These are phyloP conservation scores for Ernsta delagoae DNA, from an alignment of 2,888 invertebrate species.

Conservation along the genomic window DNA sequence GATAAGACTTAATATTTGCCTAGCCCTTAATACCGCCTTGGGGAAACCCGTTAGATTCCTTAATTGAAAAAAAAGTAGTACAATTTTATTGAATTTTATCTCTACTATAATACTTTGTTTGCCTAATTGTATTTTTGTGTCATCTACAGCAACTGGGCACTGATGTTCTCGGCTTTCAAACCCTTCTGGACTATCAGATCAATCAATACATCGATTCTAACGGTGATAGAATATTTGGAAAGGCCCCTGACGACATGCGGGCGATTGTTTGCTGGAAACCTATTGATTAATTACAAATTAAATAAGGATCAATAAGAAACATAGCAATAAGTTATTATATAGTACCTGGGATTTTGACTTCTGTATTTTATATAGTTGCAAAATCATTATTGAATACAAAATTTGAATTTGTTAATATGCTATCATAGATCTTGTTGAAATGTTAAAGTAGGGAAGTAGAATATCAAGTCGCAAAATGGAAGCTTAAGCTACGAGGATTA, in stretches of 20 bases:
- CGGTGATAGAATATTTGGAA: constrained; percentile 89
- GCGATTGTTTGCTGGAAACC: constrained; percentile 93
- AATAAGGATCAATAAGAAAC: background rate
- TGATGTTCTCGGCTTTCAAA: constrained; percentile 91
- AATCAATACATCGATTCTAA: constrained; percentile 90
- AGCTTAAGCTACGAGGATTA: no score
- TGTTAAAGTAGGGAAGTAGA: no score
- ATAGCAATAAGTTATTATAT: constrained; percentile 19
- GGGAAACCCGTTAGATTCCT: no score
- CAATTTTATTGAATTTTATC: no score
- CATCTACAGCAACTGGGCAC: constrained; percentile 94
- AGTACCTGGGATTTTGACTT: background rate
- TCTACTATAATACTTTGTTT: no score
- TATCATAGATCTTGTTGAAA: background rate
- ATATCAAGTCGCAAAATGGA: no score
- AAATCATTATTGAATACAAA: constrained; percentile 1
- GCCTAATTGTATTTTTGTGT: no score
- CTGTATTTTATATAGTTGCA: background rate
- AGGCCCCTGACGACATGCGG: constrained; percentile 90
- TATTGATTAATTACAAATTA: constrained; percentile 51
- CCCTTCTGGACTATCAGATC: constrained; percentile 91
- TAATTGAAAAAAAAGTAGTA: no score
- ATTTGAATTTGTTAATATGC: background rate
- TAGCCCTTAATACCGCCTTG: no score
- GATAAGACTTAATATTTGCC: no score